Percentiles rank a stretch among this genome's conserved stretches.
Evolutionary conservation across 2,888 invertebrate species (phyloP).

Genomic region (Conus canariensis): DNA sequence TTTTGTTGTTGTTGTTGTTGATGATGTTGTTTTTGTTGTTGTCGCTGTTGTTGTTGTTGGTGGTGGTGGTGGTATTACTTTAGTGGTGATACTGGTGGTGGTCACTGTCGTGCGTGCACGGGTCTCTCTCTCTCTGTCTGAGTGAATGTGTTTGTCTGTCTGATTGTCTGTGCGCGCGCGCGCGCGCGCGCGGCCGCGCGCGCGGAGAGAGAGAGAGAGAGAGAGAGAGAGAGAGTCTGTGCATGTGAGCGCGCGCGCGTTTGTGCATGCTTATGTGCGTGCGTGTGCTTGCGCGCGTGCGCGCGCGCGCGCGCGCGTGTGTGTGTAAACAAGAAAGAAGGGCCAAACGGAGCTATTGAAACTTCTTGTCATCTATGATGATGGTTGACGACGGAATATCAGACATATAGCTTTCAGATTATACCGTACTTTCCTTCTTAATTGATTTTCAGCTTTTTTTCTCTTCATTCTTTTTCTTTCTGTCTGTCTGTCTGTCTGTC

Average conservation of each 20-base stretch:
- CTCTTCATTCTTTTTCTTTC: no score
- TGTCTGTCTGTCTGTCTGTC: no score
- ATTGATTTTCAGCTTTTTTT: no score
- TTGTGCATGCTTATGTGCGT: neutral
- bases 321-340: neutral
- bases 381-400: no score
- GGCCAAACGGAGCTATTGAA: neutral
- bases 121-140: neutral
- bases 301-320: neutral
- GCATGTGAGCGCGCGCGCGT: neutral
- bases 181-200: neutral
- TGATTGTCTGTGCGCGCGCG: neutral
- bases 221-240: neutral
- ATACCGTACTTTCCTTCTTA: no score
- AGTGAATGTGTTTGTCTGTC: conserved; percentile 28
- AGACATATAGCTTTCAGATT: no score
- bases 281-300: neutral
- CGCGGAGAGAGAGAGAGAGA: neutral
- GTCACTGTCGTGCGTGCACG: neutral
- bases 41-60: no score
- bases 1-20: no score
- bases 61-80: no score
- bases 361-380: no score
- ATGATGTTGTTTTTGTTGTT: no score
- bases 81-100: no score